Evolutionary conservation across 2,888 invertebrate species (phyloP).

Genomic region (Lamellibrachia satsuma): DNA sequence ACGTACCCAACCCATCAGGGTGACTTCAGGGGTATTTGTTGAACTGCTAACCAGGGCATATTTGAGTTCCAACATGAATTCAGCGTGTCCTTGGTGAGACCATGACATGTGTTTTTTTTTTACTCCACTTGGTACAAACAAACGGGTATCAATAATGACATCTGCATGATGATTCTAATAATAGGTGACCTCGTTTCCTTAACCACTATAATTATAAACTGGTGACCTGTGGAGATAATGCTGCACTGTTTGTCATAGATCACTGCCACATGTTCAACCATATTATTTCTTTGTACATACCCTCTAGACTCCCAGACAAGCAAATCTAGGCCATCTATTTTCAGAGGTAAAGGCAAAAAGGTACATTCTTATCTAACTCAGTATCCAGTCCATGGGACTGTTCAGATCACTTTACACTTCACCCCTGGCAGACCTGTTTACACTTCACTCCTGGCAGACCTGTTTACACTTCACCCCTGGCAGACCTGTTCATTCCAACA

Average conservation of each 20-base stretch:
- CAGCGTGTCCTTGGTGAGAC: too few species aligned
- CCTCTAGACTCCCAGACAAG: too few species aligned
- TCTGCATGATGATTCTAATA: background rate
- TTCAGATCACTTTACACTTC: too few species aligned
- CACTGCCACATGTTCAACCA: background rate
- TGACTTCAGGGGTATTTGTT: too few species aligned
- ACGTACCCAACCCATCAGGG: too few species aligned
- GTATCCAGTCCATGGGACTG: too few species aligned
- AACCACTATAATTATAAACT: background rate
- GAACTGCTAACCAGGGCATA: too few species aligned
- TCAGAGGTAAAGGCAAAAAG: background rate
- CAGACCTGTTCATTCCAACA: too few species aligned
- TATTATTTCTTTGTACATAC: background rate
- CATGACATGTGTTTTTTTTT: background rate
- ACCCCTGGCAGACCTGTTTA: too few species aligned
- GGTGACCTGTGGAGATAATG: background rate
- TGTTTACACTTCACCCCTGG: too few species aligned
- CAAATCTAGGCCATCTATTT: background rate
- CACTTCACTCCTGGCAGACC: too few species aligned
- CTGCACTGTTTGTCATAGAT: background rate
- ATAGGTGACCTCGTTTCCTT: background rate
- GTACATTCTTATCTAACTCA: background rate
- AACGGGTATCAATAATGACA: background rate
- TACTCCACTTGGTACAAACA: background rate
- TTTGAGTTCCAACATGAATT: too few species aligned